Conservation (phyloP, 2,797 vertebrate species). For the Tokudaia muenninki region DNA sequence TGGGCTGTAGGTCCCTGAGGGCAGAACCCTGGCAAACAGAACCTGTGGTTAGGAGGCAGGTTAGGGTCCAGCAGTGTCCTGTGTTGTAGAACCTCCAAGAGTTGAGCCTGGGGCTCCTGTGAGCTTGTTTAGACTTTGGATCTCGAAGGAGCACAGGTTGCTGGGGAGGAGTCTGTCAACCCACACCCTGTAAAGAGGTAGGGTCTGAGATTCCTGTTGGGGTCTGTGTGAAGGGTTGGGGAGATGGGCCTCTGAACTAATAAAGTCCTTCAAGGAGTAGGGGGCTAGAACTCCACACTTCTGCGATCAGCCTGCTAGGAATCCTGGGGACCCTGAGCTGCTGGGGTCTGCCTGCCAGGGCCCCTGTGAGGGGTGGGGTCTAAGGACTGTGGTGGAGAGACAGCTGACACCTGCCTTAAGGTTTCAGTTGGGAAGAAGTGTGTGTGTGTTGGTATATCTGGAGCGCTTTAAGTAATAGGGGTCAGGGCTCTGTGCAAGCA, state of each 20-base stretch:
- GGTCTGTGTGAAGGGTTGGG: not conserved
- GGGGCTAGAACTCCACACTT: not conserved
- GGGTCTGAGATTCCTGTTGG: not conserved
- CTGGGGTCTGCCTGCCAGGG: not conserved
- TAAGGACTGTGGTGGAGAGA: not conserved
- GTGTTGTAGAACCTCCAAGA: not conserved
- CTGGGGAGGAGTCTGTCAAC: not conserved
- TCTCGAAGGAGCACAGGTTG: not conserved
- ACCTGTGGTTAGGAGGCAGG: not conserved
- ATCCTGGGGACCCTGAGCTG: not conserved
- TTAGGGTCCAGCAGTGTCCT: not conserved
- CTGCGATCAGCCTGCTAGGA: not conserved
- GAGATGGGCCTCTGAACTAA: not conserved
- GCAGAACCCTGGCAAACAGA: constrained; percentile 18
- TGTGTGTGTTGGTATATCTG: too few species aligned
- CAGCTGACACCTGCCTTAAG: not conserved
- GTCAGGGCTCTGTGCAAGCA: not conserved
- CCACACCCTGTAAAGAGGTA: not conserved
- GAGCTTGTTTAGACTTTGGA: not conserved
- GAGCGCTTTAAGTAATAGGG: not conserved
- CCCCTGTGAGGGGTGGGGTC: not conserved
- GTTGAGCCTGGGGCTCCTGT: not conserved
- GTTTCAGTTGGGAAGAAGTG: not conserved
- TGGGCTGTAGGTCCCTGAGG: not conserved
- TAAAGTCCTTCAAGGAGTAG: not conserved